Percentiles rank a stretch among this genome's conserved stretches.
Conservation (phyloP, 1,140 invertebrate genomes). For the Reticulitermes speratus region DNA sequence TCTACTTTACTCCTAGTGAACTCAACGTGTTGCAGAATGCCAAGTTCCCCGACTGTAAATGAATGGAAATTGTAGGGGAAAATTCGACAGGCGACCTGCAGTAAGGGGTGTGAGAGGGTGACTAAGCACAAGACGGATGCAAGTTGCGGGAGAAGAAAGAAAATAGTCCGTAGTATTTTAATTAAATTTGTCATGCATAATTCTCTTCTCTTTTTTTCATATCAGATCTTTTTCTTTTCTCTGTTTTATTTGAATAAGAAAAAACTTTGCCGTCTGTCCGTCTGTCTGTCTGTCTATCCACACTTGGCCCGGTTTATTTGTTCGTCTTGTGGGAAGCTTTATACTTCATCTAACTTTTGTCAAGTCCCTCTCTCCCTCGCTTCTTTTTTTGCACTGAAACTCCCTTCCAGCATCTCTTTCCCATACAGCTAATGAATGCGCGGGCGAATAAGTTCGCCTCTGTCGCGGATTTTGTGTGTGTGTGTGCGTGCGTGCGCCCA, state of each 20-base stretch:
- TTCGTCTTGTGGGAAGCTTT: conserved; percentile 10
- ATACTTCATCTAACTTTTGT: conserved; percentile 16
- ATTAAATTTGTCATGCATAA: conserved; percentile 17
- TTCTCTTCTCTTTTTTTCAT: conserved; percentile 10
- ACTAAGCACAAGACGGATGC: not conserved
- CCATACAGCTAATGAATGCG: no score
- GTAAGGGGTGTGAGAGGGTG: not conserved
- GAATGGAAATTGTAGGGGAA: conserved; percentile 8
- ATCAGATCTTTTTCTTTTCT: not conserved
- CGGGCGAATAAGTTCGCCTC: no score
- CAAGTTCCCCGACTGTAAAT: not conserved
- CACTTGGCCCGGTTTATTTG: conserved; percentile 5
- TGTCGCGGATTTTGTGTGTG: no score
- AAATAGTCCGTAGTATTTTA: conserved; percentile 8
- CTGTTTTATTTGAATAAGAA: conserved; percentile 4
- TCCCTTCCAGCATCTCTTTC: not conserved
- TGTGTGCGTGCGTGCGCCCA: no score
- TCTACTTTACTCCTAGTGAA: no score
- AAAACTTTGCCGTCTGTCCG: not conserved
- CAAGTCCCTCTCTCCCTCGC: not conserved
- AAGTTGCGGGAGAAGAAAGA: conserved; percentile 6
- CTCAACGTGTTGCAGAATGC: not conserved
- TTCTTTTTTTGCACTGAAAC: not conserved
- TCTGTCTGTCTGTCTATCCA: not conserved
- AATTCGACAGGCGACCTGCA: conserved; percentile 3